Evolutionary conservation across 2,797 vertebrate genomes (phyloP).

Genomic region (Balearica regulorum): DNA sequence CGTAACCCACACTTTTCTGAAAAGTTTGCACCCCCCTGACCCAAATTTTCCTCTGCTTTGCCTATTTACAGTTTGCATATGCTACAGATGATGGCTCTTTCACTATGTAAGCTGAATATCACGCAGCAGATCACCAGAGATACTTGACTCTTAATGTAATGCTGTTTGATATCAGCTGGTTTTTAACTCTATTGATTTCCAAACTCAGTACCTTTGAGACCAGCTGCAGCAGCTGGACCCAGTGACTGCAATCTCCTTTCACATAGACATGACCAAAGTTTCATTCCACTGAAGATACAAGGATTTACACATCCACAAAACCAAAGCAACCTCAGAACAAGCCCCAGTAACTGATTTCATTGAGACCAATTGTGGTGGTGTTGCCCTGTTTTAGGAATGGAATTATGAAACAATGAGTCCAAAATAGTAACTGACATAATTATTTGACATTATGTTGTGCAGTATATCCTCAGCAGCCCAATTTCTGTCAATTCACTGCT

Average conservation of each 20-base stretch:
- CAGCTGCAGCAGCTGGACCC: not conserved
- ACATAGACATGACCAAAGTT: not conserved
- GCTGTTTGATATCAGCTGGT: not conserved
- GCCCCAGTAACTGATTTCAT: not conserved
- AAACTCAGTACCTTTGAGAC: not conserved
- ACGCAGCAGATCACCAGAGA: not conserved
- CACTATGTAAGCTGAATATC: not conserved
- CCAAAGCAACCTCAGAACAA: not conserved
- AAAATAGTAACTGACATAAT: not conserved
- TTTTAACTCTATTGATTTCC: not conserved
- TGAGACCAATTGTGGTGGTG: not conserved
- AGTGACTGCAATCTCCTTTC: not conserved
- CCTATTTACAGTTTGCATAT: not conserved
- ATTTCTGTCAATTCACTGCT: not conserved
- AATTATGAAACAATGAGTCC: not conserved
- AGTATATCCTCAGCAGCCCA: not conserved
- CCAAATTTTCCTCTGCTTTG: not conserved
- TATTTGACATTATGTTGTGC: not conserved
- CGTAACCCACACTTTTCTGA: not conserved
- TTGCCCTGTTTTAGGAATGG: not conserved
- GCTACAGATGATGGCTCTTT: not conserved
- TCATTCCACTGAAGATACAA: not conserved
- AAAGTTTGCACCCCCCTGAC: not conserved
- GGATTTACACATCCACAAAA: not conserved
- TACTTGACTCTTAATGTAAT: not conserved